A percentile compares a stretch with the other conserved stretches of the same genome.
Conservation (phyloP, 2,888 invertebrate species). For the Apodemia mormo region DNA sequence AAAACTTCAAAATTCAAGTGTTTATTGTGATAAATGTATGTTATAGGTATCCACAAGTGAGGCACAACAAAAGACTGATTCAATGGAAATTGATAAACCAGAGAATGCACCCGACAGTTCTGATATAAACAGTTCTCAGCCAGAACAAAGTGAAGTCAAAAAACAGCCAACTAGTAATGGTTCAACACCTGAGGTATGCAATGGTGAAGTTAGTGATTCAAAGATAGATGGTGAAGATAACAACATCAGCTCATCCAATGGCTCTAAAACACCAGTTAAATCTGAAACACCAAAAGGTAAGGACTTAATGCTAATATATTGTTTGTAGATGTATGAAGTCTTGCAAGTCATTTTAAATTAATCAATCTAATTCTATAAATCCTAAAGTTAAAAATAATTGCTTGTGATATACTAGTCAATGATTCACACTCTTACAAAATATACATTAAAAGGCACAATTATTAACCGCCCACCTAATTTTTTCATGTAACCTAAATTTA, state of each 20-base stretch:
- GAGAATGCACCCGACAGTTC: constrained; percentile 70
- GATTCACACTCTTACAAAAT: too few relatives aligned
- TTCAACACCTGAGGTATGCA: constrained; percentile 52
- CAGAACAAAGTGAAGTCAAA: constrained; percentile 67
- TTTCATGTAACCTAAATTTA: too few relatives aligned
- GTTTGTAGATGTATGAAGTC: too few relatives aligned
- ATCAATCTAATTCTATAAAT: too few relatives aligned
- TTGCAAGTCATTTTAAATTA: too few relatives aligned
- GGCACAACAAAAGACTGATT: constrained; percentile 49
- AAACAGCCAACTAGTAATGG: constrained; percentile 51
- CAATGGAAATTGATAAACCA: constrained; percentile 58
- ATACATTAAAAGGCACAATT: too few relatives aligned
- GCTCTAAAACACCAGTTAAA: constrained; percentile 65
- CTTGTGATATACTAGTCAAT: too few relatives aligned
- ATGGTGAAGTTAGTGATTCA: constrained; percentile 73
- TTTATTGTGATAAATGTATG: neutral
- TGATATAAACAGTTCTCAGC: constrained; percentile 64
- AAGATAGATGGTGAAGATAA: constrained; percentile 64
- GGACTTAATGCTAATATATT: neutral
- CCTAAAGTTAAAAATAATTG: too few relatives aligned
- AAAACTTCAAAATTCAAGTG: too few relatives aligned
- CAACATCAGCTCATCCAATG: constrained; percentile 78
- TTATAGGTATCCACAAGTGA: constrained; percentile 75
- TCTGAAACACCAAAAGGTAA: constrained; percentile 62
- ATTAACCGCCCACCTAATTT: too few relatives aligned